These are phyloP conservation scores for Mimachlamys varia DNA, from an alignment of 2,888 invertebrate genomes.

Conservation along the genomic window DNA sequence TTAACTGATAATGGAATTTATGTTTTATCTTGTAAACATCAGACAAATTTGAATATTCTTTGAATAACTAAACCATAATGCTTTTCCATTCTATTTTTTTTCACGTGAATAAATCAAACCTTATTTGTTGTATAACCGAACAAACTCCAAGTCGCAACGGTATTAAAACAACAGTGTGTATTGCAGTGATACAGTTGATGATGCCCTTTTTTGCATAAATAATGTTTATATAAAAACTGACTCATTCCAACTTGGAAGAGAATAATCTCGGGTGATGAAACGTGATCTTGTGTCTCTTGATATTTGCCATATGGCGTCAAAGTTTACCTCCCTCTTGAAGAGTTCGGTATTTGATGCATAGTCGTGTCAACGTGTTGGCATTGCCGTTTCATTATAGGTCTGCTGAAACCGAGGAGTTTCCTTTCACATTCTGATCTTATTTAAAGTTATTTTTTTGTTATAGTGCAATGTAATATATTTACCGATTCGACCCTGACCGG, in stretches of 20 bases:
- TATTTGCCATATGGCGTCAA: slow-evolving; percentile 27
- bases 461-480: background rate
- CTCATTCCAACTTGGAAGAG: background rate
- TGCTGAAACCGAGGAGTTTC: background rate
- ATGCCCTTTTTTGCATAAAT: background rate
- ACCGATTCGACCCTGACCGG: background rate
- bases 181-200: background rate
- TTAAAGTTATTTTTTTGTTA: background rate
- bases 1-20: background rate
- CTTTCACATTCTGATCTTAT: background rate
- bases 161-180: background rate
- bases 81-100: background rate
- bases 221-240: slow-evolving; percentile 27
- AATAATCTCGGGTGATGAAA: background rate
- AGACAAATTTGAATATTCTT: background rate
- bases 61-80: background rate
- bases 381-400: background rate
- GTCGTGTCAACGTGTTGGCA: background rate
- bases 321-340: slow-evolving; percentile 7
- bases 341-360: background rate
- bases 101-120: background rate
- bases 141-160: background rate
- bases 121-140: no score
- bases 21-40: background rate
- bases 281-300: background rate